Evolutionary conservation across 2,797 vertebrate genomes (phyloP).

Genomic region (Astyanax mexicanus): DNA sequence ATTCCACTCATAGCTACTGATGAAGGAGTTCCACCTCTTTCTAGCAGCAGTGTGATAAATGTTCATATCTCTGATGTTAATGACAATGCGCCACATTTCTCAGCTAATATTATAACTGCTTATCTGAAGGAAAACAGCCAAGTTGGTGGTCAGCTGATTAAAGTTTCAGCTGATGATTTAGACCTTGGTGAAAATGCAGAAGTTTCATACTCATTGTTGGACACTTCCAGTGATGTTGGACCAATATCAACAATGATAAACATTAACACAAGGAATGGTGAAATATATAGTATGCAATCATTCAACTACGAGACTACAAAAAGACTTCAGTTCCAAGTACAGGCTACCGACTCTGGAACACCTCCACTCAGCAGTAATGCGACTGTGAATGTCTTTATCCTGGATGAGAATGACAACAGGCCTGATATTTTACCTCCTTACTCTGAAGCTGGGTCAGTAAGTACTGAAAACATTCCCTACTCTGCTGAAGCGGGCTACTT

Average conservation of each 20-base stretch:
- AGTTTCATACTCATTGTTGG: conserved; percentile 63
- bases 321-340: conserved; percentile 54
- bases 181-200: conserved; percentile 60
- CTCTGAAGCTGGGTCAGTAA: too few relatives aligned
- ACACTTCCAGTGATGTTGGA: conserved; percentile 25
- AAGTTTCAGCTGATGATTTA: conserved; percentile 43
- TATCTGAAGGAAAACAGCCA: conserved; percentile 56
- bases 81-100: conserved; percentile 72
- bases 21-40: conserved; percentile 66
- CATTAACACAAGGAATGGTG: conserved; percentile 59
- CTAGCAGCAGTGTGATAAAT: conserved; percentile 45
- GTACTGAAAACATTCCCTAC: too few relatives aligned
- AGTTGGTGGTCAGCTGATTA: conserved; percentile 37
- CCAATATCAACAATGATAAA: conserved; percentile 54
- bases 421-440: too few relatives aligned
- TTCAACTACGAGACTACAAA: conserved; percentile 62
- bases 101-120: conserved; percentile 17
- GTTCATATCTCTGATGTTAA: conserved; percentile 71
- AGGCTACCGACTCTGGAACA: conserved; percentile 53
- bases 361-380: conserved; percentile 49
- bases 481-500: too few relatives aligned
- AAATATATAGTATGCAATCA: conserved; percentile 58
- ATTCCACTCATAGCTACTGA: conserved; percentile 76
- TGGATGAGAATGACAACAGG: too few relatives aligned
- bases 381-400: conserved; percentile 54